Evolutionary conservation across 2,888 invertebrate genomes (phyloP), one percentile per base, ranked within the genome.

Genomic region (Spilarctia lutea): DNA sequence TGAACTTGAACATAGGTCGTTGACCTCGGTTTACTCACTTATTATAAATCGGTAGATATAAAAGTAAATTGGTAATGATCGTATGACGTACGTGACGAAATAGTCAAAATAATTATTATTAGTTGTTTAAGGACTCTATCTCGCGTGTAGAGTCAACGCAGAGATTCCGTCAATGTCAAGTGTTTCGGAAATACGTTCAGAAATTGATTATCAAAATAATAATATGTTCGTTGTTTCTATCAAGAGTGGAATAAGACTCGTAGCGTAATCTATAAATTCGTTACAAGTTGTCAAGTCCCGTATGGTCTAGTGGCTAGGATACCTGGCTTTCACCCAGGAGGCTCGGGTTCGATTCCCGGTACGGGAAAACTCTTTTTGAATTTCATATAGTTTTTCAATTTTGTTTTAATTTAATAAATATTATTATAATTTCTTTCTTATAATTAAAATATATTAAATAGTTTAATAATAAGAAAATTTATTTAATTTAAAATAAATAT

Each of bases 301-400:
- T 96, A 96, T 96, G 96, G 96, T 96, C 96, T 96, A 96, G 96
- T 96, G 96, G 96, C 96, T 96, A 96, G 96, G 96, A 96, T 96
- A 96, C 96, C 96, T 96, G 96, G 96, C 96, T 96, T 96, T 96
- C 96, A 96, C 96, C 96, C 96, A 96, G 96, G 96, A 97, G 97
- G 96, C 97, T 96, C 96, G 96, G 97, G 96, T 97, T 97, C 96
- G 96, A 97, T 96, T 96, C 96, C 96, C 96, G 96, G 96, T 96
- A 96, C 96, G 96, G 96, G 96, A 96, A 96, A 82, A 24, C 65
- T 80, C 86, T 89, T 90, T 92, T 79, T 81, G 39, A 8, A 39
- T 18, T 72, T 27, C 24, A 1, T 52, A 24, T 35, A 35, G n/a
- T 52, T 8, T 52, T 1, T 10, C n/a, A 16, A 20, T 35, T 8